These are phyloP conservation scores for Hypsibius dujardini DNA, from an alignment of 1,140 invertebrate genomes.

Conservation along the genomic window DNA sequence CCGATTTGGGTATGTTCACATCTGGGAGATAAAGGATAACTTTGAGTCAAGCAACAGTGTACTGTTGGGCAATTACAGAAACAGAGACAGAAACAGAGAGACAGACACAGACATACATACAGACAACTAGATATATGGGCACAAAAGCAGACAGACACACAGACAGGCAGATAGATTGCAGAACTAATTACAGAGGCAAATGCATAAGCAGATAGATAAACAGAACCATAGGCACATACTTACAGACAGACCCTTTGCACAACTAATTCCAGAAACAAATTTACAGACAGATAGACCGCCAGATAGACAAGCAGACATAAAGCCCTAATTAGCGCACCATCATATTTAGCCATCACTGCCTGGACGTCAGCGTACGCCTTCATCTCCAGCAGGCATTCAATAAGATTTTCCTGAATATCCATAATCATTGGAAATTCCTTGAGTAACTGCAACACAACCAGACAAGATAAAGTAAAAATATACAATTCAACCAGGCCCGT, in stretches of 20 bases:
- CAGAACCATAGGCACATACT: too few species aligned
- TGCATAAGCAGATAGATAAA: too few species aligned
- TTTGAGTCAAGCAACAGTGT: neutral
- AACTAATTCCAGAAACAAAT: too few species aligned
- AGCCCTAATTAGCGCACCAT: constrained; percentile 41
- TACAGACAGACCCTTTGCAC: too few species aligned
- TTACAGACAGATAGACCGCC: too few species aligned
- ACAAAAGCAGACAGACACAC: too few species aligned
- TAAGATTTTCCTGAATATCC: constrained; percentile 93
- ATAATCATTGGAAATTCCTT: constrained; percentile 93
- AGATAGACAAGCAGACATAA: too few species aligned
- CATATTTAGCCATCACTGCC: constrained; percentile 85
- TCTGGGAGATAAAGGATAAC: constrained; percentile 38
- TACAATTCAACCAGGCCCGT: neutral
- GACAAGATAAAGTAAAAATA: constrained; percentile 16
- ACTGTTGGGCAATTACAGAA: constrained; percentile 16
- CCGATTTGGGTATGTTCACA: constrained; percentile 81
- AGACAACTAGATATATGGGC: too few species aligned
- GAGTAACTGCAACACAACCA: constrained; percentile 46
- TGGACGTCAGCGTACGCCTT: constrained; percentile 91
- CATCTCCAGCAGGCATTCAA: constrained; percentile 83
- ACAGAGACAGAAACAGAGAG: too few species aligned
- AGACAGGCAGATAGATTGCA: too few species aligned
- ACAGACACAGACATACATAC: too few species aligned
- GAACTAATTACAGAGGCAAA: too few species aligned